A percentile compares a stretch with the other conserved stretches of the same genome.
These are phyloP conservation scores for Eleginops maclovinus DNA, from an alignment of 2,113 vertebrate genomes.

Conservation along the genomic window DNA sequence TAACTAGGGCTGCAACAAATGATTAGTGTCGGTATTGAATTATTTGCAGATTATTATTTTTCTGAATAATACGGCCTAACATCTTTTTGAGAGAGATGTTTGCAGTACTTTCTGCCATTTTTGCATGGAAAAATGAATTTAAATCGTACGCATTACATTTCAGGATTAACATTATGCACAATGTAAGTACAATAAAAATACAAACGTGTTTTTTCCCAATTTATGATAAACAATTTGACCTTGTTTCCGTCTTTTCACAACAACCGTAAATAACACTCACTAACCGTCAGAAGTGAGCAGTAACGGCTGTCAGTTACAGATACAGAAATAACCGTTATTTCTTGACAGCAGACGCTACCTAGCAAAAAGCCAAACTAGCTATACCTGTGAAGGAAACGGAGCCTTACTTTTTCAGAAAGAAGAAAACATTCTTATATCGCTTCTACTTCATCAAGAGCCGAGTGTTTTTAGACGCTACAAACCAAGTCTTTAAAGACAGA, in stretches of 20 bases:
- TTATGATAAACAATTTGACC: not conserved
- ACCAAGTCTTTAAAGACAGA: not conserved
- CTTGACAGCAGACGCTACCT: constrained; percentile 47
- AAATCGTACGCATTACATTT: not conserved
- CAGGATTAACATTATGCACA: not conserved
- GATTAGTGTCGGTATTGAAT: no score
- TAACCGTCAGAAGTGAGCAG: not conserved
- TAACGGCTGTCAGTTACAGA: not conserved
- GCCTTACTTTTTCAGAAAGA: constrained; percentile 51
- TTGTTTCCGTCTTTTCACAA: not conserved
- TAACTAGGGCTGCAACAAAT: not conserved
- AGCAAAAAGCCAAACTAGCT: constrained; percentile 41
- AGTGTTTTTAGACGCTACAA: not conserved
- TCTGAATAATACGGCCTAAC: no score
- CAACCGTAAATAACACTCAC: not conserved
- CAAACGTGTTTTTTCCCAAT: not conserved
- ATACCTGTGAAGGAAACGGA: not conserved
- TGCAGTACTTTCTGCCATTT: no score
- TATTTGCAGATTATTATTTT: no score
- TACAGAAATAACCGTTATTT: not conserved
- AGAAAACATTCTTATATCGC: not conserved
- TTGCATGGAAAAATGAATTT: no score
- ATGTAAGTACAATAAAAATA: not conserved
- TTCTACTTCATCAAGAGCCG: not conserved
- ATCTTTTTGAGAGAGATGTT: no score